Evolutionary conservation across 2,888 invertebrate species (phyloP).

Genomic region (Acanthopleura granulata): DNA sequence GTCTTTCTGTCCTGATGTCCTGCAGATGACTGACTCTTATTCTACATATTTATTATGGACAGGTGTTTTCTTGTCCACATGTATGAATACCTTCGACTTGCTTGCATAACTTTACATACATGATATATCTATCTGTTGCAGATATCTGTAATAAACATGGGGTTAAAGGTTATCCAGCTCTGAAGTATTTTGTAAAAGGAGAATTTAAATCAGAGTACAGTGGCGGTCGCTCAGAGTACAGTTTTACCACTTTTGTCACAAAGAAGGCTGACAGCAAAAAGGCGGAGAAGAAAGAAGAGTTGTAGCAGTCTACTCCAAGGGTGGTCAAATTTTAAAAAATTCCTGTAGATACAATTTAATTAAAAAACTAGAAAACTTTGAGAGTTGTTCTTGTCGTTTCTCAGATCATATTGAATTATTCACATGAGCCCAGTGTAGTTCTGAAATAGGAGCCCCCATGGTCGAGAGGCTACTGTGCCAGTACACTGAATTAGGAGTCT

Average conservation of each 20-base stretch:
- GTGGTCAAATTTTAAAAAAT: neutral
- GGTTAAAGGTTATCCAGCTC: constrained; percentile 85
- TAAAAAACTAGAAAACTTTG: neutral
- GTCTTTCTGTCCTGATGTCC: too few relatives aligned
- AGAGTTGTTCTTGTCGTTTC: neutral
- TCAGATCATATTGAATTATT: too few relatives aligned
- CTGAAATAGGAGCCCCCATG: too few relatives aligned
- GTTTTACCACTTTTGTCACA: neutral
- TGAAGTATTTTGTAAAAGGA: constrained; percentile 78
- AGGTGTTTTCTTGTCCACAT: too few relatives aligned
- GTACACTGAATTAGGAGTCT: too few relatives aligned
- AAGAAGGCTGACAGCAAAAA: neutral
- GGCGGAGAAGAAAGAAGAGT: neutral
- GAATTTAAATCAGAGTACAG: constrained; percentile 77
- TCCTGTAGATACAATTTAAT: constrained; percentile 3
- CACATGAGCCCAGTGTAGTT: too few relatives aligned
- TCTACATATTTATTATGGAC: too few relatives aligned
- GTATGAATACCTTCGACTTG: neutral
- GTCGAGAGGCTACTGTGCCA: too few relatives aligned
- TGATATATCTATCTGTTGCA: constrained; percentile 29
- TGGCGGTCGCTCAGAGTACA: constrained; percentile 75
- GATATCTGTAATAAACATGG: constrained; percentile 79
- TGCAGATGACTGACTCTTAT: too few relatives aligned
- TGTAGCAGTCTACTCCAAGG: neutral
- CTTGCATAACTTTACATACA: neutral